These are phyloP conservation scores for Meles meles DNA, from an alignment of 2,113 vertebrate genomes.

Conservation along the genomic window DNA sequence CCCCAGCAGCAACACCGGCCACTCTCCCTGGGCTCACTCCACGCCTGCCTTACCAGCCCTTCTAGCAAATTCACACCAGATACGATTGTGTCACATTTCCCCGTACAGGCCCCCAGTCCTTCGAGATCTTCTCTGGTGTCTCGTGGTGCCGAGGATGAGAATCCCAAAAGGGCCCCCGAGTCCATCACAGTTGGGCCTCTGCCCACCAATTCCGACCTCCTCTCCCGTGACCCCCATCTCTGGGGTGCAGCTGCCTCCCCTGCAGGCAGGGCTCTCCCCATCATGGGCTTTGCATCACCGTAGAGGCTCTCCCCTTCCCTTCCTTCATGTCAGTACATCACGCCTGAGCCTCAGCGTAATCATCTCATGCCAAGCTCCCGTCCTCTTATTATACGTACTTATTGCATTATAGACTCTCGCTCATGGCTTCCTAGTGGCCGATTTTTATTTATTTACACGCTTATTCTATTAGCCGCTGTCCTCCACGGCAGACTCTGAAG, in stretches of 20 bases:
- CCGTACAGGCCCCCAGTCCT: background rate
- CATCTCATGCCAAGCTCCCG: background rate
- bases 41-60: background rate
- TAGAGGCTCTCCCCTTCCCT: background rate
- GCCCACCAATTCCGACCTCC: no score
- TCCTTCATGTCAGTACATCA: background rate
- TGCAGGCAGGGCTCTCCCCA: background rate
- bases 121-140: background rate
- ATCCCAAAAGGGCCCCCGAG: background rate
- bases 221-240: no score
- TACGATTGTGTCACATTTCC: background rate
- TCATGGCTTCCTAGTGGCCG: background rate
- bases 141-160: background rate
- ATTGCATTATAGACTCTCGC: background rate
- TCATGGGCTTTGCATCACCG: rapidly evolving
- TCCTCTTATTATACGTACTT: background rate
- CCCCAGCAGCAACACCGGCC: background rate
- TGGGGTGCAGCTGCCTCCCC: background rate
- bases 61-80: background rate
- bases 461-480: background rate
- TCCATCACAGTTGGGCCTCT: background rate
- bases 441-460: background rate
- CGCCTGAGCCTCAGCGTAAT: background rate
- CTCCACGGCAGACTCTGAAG: background rate
- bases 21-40: no score